Evolutionary conservation across 2,888 invertebrate genomes (phyloP), one percentile per base, ranked within the genome.

Genomic region (Margaritifera margaritifera): DNA sequence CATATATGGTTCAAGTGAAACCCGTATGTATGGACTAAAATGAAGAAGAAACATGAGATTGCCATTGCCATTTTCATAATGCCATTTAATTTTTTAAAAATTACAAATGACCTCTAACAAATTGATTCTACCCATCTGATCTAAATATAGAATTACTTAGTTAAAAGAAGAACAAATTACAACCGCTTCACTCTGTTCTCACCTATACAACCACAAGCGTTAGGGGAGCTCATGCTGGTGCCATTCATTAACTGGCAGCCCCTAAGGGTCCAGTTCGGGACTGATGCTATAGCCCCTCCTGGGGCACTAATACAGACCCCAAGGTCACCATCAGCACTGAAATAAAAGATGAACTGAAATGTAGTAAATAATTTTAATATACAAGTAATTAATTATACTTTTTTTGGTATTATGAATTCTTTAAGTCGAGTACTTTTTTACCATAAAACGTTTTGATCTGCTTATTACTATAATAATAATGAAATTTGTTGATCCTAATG

Each of bases 181-280:
- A 24, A 56, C n/a, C 56, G 11, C 11, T 2, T 19, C 18, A 62
- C 55, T 42, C 15, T 42, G 15, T 15, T 85, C 91, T 87, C 81
- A 94, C 94, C 94, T 56, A 97, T 93, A 69, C 95, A 95, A 31
- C 99, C 99, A 61, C 97, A 95, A 4, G 96, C 97, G 91, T 98
- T 98, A 0, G 99, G 99, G 0, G 98, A 95, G 18, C 97, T 95
- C 99, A 99, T 99, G 70, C 97, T 98, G 0, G 98, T 99, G 42
- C 98, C 99, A 90, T 98, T 98, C 96, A 98, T 96, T 18, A 99
- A 92, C 88, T 97, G 97, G 68, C 89, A 88, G 11, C 90, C 90
- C 72, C 95, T 92, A 79, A 98, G 92, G 0, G 96, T 96, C 90
- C 96, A 99, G 86, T 92, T 94, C 74, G 98, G 96, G 42, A 99